Evolutionary conservation across 2,113 vertebrate genomes (phyloP), one percentile per base, ranked within the genome.

Genomic region (Ophthalmolycus amberensis): DNA sequence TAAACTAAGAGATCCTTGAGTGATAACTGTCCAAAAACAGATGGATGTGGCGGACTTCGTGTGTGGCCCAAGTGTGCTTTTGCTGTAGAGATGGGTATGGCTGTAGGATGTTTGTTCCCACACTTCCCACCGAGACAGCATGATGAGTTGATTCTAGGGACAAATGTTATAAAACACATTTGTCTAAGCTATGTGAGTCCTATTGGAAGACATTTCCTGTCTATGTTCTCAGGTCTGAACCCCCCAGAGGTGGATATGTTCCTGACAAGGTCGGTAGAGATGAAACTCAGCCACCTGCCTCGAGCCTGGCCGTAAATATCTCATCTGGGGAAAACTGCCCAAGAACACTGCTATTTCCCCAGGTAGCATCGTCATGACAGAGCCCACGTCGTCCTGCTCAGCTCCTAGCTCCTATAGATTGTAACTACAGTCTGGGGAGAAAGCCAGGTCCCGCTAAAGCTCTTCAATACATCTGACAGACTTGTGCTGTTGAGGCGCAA

Each of bases 321-420:
- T 85, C 27, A 44, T 81, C 1, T 77, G 84, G 69, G 79, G 78
- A 3, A 68, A 69, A 12, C 38, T 85, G 15, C 78, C 67, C 6
- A 71, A 80, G 5, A 66, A 63, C 59, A 40, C 46, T 29, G 18
- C 48, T 50, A 27, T 80, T 63, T 84, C 65, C 3, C 71, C 77
- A 46, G 67, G 67, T 25, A 67, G 77, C 10, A 63, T 77, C 0
- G 37, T 80, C 11, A 66, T n/a, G 37, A 76, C 67, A 14, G 63
- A 73, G 34, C 69, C 63, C 0, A 68, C 64, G 0, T 74, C 79
- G 5, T 77, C 69, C 10, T 14, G 32, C 48, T 74, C 79, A 9
- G 63, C 58, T 66, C 70, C 63, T 15, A 67, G 67, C 0, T 16
- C 60, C 9, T 29, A 29, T 75, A 18, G 34, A 37, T 79, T 62